Percentiles rank a stretch among this genome's conserved stretches.
Conservation (phyloP, 2,888 invertebrate genomes). For the Luperina nickerlii region DNA sequence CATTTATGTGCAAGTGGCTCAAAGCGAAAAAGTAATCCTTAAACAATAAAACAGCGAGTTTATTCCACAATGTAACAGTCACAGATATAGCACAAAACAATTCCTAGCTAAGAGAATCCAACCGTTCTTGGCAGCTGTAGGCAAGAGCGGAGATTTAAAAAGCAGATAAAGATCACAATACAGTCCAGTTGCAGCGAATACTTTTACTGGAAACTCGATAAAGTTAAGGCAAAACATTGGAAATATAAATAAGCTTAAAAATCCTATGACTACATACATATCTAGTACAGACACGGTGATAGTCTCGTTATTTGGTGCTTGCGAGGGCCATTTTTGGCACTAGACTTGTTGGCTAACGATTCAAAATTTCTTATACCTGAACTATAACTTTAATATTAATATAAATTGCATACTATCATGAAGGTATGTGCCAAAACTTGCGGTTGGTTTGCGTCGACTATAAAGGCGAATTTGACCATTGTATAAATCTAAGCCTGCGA, state of each 20-base stretch:
- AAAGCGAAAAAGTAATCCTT: background rate
- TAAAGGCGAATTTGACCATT: background rate
- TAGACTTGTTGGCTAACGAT: background rate
- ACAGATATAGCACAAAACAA: slow-evolving; percentile 22
- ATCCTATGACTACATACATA: background rate
- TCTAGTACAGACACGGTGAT: background rate
- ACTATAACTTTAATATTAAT: background rate
- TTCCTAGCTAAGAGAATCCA: slow-evolving; percentile 24
- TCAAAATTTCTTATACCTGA: background rate
- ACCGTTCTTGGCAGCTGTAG: slow-evolving; percentile 46
- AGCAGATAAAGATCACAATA: slow-evolving; percentile 38
- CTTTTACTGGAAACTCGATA: slow-evolving; percentile 28
- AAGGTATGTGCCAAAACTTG: background rate
- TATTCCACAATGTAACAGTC: background rate
- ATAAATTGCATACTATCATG: background rate
- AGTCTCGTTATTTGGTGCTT: background rate
- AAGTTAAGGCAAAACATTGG: slow-evolving; percentile 3
- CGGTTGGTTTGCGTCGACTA: background rate
- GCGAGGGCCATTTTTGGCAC: background rate
- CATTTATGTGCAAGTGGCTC: background rate
- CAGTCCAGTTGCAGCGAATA: slow-evolving; percentile 32
- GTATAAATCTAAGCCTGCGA: background rate
- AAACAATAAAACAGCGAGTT: slow-evolving; percentile 1
- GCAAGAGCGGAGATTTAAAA: slow-evolving; percentile 46
- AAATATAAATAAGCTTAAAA: slow-evolving; percentile 23